These are phyloP conservation scores for Artibeus jamaicensis DNA, from an alignment of 2,797 vertebrate genomes.

Conservation along the genomic window DNA sequence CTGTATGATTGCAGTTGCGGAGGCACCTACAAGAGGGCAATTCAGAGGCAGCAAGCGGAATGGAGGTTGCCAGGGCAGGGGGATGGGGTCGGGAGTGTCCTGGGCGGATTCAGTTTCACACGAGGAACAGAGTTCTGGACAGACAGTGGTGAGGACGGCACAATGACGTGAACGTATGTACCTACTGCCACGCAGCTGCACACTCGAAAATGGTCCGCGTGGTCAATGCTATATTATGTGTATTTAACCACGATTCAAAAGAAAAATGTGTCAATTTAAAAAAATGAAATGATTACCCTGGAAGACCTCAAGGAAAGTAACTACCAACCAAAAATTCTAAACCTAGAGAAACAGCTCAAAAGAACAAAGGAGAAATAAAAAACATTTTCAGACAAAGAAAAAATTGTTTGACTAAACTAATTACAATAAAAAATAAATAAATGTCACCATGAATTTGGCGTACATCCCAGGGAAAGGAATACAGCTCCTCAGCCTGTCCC, in stretches of 20 bases:
- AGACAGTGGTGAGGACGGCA: not conserved
- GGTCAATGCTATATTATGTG: not conserved
- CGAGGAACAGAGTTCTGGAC: not conserved
- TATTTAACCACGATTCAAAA: not conserved
- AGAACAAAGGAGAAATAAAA: not conserved
- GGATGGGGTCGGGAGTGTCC: rapidly evolving
- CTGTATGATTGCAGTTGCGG: not conserved
- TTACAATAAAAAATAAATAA: not conserved
- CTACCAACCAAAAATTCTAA: not conserved
- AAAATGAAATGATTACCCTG: not conserved
- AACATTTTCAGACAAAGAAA: not conserved
- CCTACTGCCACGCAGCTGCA: rapidly evolving
- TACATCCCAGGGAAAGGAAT: not conserved
- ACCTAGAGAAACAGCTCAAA: not conserved
- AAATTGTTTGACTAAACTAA: not conserved
- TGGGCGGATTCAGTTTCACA: not conserved
- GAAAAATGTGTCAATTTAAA: not conserved
- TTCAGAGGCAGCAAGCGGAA: not conserved
- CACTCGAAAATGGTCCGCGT: not conserved
- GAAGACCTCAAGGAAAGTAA: not conserved
- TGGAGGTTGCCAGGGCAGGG: rapidly evolving
- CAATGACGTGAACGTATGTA: not conserved
- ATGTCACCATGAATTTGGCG: not conserved
- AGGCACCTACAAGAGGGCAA: rapidly evolving
- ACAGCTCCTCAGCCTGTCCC: rapidly evolving